These are phyloP conservation scores for Autographa gamma DNA, from an alignment of 2,888 invertebrate species.

Conservation along the genomic window DNA sequence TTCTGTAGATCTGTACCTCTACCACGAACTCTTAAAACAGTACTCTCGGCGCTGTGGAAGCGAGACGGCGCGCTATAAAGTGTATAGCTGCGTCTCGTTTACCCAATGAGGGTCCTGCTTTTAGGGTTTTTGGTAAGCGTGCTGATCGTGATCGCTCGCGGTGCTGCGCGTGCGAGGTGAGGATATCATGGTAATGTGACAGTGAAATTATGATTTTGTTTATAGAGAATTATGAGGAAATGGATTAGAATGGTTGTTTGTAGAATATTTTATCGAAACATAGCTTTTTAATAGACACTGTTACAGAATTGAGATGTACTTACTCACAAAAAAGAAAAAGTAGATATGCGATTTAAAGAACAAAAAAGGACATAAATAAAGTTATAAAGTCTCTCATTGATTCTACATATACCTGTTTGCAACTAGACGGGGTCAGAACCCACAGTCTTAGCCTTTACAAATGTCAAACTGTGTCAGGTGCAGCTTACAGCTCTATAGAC, in stretches of 20 bases:
- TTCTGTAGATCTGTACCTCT: slow-evolving; percentile 65
- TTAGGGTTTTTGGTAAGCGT: too few relatives aligned
- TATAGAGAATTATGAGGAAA: slow-evolving; percentile 38
- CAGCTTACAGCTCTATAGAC: neutral
- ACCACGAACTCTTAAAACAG: too few relatives aligned
- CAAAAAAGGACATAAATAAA: too few relatives aligned
- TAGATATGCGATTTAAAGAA: too few relatives aligned
- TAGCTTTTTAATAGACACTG: too few relatives aligned
- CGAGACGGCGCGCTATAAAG: too few relatives aligned
- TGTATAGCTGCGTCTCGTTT: too few relatives aligned
- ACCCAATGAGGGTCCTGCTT: too few relatives aligned
- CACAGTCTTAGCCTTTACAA: neutral
- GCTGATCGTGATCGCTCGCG: slow-evolving; percentile 73
- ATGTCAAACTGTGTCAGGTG: neutral
- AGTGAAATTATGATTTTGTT: slow-evolving; percentile 62
- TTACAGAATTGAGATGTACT: too few relatives aligned
- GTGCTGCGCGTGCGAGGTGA: slow-evolving; percentile 61
- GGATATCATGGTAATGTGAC: slow-evolving; percentile 62
- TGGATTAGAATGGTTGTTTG: neutral
- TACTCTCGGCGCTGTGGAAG: too few relatives aligned
- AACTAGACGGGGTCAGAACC: neutral
- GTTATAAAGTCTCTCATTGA: neutral
- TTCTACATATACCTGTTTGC: neutral
- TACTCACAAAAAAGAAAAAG: too few relatives aligned
- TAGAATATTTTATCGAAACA: too few relatives aligned